Conservation (phyloP, 2,888 invertebrate species). For the Andrena minutula region DNA sequence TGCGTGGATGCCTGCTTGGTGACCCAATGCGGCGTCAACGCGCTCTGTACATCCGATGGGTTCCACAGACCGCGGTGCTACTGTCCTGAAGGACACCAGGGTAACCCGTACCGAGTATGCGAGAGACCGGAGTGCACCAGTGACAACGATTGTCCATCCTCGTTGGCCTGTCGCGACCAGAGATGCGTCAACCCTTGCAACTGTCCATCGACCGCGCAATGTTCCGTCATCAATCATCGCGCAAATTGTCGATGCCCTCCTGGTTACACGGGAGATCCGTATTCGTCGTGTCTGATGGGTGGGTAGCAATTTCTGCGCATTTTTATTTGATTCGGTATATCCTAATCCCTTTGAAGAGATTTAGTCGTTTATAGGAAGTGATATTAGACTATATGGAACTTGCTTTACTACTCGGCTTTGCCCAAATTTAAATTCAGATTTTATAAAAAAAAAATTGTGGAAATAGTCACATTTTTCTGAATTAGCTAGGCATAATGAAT, state of each 20-base stretch:
- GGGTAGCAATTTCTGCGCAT: conserved; percentile 48
- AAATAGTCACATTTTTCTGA: too few species aligned
- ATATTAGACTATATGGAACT: too few species aligned
- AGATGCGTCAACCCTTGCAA: conserved; percentile 94
- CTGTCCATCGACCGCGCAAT: conserved; percentile 92
- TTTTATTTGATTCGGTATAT: neutral
- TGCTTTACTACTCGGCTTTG: too few species aligned
- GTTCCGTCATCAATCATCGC: conserved; percentile 91
- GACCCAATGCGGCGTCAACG: conserved; percentile 92
- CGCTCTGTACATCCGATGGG: conserved; percentile 91
- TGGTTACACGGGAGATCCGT: conserved; percentile 92
- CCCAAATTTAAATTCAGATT: too few species aligned
- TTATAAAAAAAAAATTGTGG: too few species aligned
- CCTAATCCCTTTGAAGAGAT: too few species aligned
- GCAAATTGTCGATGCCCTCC: conserved; percentile 93
- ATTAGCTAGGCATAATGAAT: too few species aligned
- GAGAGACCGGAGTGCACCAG: conserved; percentile 91
- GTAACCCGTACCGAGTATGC: conserved; percentile 93
- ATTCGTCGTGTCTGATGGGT: conserved; percentile 89
- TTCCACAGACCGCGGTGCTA: conserved; percentile 93
- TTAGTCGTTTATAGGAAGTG: too few species aligned
- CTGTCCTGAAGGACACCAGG: conserved; percentile 91
- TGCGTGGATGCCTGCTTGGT: conserved; percentile 93
- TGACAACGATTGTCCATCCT: conserved; percentile 92
- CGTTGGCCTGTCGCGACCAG: conserved; percentile 92